Base-by-base conservation (phyloP, 2,113 vertebrate genomes). In the Sporophila hypoxantha region DNA sequence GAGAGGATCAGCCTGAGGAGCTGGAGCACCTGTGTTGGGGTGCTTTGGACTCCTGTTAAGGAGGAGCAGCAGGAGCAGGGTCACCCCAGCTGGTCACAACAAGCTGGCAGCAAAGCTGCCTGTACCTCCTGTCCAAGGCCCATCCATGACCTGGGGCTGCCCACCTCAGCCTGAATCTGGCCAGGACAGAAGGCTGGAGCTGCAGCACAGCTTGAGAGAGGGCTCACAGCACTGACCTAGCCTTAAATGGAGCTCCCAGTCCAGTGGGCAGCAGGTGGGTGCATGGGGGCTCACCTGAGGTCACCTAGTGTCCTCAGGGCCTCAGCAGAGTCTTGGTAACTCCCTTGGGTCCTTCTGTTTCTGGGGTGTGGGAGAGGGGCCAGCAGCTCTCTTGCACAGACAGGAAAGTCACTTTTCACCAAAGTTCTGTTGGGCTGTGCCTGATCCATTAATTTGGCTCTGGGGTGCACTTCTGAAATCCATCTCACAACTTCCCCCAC, bases 211-310 rank as follows among this genome's bases (percentile, higher is more conserved):
- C 8, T 11, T 13, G 1, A 6, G 47, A 44, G 25, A 19, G 21
- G 2, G 1, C 11, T 41, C 1, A 2, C 1, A 34, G 14, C 34
- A 9, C 62, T 34, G 8, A 10, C 16, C 46, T 19, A 8, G 62
- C 44, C 41, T 71, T 16, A 15, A 42, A n/a, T 7, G 14, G n/a
- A 60, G 27, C 8, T 11, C 7, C 12, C 26, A 67, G 36, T 2
- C 14, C 65, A 36, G 12, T 0, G 1, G 27, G 34, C 20, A 62
- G 37, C 2, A 13, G n/a, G 18, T 41, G 55, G 42, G 26, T 46
- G 46, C 2, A 25, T 26, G 25, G 5, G 55, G 3, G 10, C 30
- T 47, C 81, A 81, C 32, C 34, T 46, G 69, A 55, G 26, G 13
- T 22, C 27, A 50, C 0, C 61, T 2, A 13, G 6, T 53, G 25